A percentile compares a stretch with the other conserved stretches of the same genome.
Conservation (phyloP, 2,797 vertebrate species). For the Muscicapa comitata region DNA sequence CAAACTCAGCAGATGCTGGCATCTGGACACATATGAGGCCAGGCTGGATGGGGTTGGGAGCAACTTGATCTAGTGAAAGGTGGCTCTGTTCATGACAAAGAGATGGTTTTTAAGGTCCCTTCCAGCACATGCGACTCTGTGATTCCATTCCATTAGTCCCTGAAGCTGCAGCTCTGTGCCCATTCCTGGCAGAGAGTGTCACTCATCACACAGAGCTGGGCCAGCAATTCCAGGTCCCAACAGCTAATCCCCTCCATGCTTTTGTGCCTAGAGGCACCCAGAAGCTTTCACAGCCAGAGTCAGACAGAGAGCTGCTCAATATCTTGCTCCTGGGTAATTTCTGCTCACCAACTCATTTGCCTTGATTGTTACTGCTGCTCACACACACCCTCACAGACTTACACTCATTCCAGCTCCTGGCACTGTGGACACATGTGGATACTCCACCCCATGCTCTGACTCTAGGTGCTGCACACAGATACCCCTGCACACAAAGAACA, state of each 20-base stretch:
- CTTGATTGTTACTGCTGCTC: not conserved
- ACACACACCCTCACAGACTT: rapidly evolving
- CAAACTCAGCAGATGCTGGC: not conserved
- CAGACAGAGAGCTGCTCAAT: not conserved
- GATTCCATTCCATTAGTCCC: not conserved
- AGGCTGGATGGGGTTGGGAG: not conserved
- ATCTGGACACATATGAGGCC: not conserved
- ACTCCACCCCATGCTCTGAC: rapidly evolving
- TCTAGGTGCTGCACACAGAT: not conserved
- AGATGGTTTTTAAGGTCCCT: not conserved
- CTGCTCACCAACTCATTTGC: not conserved
- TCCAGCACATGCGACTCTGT: not conserved
- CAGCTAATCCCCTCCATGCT: not conserved
- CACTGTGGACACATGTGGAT: rapidly evolving
- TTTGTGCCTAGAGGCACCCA: not conserved
- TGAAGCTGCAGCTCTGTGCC: not conserved
- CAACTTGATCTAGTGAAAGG: not conserved
- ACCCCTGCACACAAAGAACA: not conserved
- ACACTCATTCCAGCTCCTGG: no score
- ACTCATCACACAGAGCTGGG: not conserved
- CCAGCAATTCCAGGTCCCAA: not conserved
- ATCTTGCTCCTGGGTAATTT: not conserved
- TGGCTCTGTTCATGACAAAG: not conserved
- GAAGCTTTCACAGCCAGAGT: not conserved
- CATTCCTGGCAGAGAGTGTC: not conserved